phyloP scores from a whole-genome alignment of 2,797 vertebrate species.

The Platalea minor region DNA sequence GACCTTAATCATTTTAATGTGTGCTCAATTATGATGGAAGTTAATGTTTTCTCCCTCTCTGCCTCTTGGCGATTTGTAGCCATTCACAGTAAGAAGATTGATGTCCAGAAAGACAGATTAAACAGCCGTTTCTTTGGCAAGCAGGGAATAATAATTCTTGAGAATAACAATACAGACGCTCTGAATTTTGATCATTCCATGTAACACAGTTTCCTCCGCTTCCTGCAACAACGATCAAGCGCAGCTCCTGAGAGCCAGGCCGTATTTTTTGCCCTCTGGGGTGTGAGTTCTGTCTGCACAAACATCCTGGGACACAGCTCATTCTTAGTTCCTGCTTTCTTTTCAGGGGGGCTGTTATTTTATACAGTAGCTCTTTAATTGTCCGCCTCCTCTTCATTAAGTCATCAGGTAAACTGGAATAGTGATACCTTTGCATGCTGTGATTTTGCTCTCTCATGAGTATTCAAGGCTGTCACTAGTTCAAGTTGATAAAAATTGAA shows the following conservation, averaged over 20 bases:
- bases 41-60: neutral
- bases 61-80: neutral
- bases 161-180: neutral
- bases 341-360: neutral
- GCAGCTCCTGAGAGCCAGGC: neutral
- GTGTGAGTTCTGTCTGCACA: neutral
- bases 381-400: neutral
- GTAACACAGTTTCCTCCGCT: slow-evolving; percentile 32
- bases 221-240: slow-evolving; percentile 6
- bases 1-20: neutral
- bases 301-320: neutral
- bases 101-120: neutral
- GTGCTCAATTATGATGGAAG: neutral
- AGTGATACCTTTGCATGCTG: neutral
- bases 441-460: neutral
- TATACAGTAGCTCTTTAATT: neutral
- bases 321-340: neutral
- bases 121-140: slow-evolving; percentile 1
- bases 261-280: neutral
- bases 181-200: slow-evolving; percentile 42
- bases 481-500: neutral
- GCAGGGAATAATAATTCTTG: slow-evolving; percentile 22
- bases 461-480: neutral
- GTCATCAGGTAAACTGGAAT: neutral
- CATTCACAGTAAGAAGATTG: neutral